Evolutionary conservation across 2,888 invertebrate genomes (phyloP), one percentile per base, ranked within the genome.

Genomic region (Chrysomela aeneicollis): DNA sequence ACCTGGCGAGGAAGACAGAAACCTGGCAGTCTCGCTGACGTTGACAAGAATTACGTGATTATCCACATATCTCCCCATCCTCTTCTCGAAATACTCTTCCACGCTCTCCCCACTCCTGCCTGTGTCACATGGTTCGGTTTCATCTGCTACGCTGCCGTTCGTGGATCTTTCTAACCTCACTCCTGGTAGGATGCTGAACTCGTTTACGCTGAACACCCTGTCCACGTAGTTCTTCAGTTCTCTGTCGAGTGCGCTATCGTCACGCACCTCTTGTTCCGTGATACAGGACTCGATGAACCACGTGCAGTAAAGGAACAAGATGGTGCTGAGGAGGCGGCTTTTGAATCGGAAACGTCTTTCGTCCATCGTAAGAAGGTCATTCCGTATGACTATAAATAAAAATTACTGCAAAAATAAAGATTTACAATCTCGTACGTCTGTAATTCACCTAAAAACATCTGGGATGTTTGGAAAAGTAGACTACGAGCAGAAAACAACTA

Each of bases 41-140:
- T 89, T 88, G 8, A 92, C 87, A 30, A 88, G 87, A 22, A 92
- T 76, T 50, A 86, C 86, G 80, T 88, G 90, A 59, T 84, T 86
- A 57, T 86, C 84, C 2, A 87, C 83, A 75, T 87, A 89, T 71
- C 85, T 82, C 71, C 87, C 86, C 42, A 90, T 81, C 76, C 87
- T 87, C 69, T 86, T 86, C 64, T 86, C 80, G 67, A 89, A 77
- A 76, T 88, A 86, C 54, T 86, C 85, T 72, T 86, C 85, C 58
- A 86, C 83, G 0, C 82, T 84, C 22, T 68, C 81, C 82, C 76
- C 80, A 80, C 69, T 84, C 82, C 75, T 85, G 81, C 19, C 84
- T 67, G 10, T 83, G 42, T 68, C 71, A 60, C 74, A 85, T 77
- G 82, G 81, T 17, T 62, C 49, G 6, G 57, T 62, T 68, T 73